Percentiles rank a stretch among this genome's conserved stretches.
Evolutionary conservation across 2,113 vertebrate species (phyloP).

Genomic region (Hippocampus comes): DNA sequence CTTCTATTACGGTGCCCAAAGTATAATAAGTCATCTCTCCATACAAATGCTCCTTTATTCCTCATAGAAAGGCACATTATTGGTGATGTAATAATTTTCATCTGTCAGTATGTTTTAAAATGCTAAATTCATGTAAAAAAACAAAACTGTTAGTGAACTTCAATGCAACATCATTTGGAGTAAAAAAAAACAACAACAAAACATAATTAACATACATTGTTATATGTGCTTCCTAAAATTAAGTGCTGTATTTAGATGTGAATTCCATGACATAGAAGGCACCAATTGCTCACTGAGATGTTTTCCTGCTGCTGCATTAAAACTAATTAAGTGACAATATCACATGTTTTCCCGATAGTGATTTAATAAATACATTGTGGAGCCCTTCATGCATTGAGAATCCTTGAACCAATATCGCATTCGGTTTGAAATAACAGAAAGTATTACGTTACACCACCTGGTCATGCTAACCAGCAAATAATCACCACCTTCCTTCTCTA

Average conservation of each 20-base stretch:
- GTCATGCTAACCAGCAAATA: conserved; percentile 28
- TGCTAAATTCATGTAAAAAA: no score
- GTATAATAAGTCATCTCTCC: no score
- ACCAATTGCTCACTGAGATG: not conserved
- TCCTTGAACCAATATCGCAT: not conserved
- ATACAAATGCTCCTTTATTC: no score
- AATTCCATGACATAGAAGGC: not conserved
- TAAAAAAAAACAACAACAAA: no score
- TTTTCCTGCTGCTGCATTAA: not conserved
- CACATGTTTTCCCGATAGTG: not conserved
- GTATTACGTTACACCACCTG: conserved; percentile 55
- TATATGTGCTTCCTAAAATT: not conserved
- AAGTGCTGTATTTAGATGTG: not conserved
- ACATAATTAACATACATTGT: no score
- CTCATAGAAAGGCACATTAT: no score
- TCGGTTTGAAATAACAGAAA: conserved; percentile 30
- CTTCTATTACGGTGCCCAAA: no score
- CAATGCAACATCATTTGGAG: no score
- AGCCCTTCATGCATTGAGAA: not conserved
- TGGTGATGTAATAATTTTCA: no score
- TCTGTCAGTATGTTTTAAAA: no score
- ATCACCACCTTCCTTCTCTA: conserved; percentile 47
- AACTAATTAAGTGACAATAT: not conserved
- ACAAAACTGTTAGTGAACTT: no score
- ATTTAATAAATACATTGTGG: not conserved